Evolutionary conservation across 2,797 vertebrate species (phyloP), one percentile per base, ranked within the genome.

Genomic region (Galaxias olidus): DNA sequence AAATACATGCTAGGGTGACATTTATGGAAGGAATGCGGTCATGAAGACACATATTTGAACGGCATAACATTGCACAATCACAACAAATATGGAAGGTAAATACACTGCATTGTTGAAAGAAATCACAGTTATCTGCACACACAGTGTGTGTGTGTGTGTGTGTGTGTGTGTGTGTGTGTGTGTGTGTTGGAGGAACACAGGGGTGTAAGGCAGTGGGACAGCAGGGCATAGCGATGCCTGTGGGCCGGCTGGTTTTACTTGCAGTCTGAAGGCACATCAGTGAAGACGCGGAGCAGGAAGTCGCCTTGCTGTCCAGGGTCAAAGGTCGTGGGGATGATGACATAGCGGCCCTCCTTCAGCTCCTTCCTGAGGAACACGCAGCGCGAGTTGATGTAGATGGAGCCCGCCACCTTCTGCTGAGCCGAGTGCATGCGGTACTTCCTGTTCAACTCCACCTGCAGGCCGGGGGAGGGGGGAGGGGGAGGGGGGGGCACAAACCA

Each of bases 351-450:
- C 82, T 96, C 95, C 52, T 93, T 93, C 81, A 98, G 87, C 70
- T 97, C 96, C 0, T 92, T 94, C 78, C 95, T 92, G 81, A 97
- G 84, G 88, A 99, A 98, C 71, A 99, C 93, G 0, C 95, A 95
- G 74, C 96, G 96, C 0, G 97, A 98, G 84, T 98, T 99, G 88
- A 98, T 99, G 87, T 97, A 99, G 80, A 95, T 90, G 83, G 97
- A 98, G 74, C 95, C 93, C 72, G 94, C 95, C 20, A 94, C 92
- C 80, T 96, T 93, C 80, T 96, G 92, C 92, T 98, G 97, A 60
- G 93, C 75, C 10, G 89, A 87, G 82, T 99, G 97, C 97, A 99
- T 96, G 59, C 97, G 92, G 79, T 95, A 98, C 71, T 86, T 91
- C 68, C 97, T 92, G 56, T 99, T 99, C 61, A 98, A 77, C 86